Base-by-base conservation (phyloP, 2,797 vertebrate genomes). In the Gadopsis bispinosus region DNA sequence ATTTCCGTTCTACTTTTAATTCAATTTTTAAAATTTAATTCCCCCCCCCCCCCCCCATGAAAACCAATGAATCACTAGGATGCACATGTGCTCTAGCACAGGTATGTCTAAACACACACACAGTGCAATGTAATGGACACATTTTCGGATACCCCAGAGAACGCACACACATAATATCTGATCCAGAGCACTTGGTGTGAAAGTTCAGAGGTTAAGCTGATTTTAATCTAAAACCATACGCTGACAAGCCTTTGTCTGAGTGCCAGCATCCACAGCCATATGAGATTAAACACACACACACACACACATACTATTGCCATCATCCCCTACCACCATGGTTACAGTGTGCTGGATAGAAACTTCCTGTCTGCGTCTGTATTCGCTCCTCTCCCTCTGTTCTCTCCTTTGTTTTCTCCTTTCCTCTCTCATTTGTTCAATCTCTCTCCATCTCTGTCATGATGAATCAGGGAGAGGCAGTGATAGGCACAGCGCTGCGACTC, bases 381-480 rank as follows among this genome's bases (percentile, higher is more conserved):
- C 3, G 31, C 79, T 67, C 63, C 54, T 69, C 69, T 73, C 69
- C 59, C 65, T 81, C 63, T 53, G 50, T 65, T 77, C 47, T 68
- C n/a, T 48, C 69, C 72, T 90, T 85, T 84, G 65, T 85, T 83
- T 86, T 75, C 61, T 61, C 71, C 53, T 63, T 73, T 26, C 35
- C n/a, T 47, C 69, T 68, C 69, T 85, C 31, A 26, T 83, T 88
- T 76, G 66, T 77, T 86, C 88, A 84, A 41, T 77, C 82, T 82
- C 83, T 87, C 84, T 86, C 84, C 79, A 58, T 87, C 72, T 89
- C 87, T 81, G 93, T 94, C 92, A 91, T 78, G 80, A 85, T 88
- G 93, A 93, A 94, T 94, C 85, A 92, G 90, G 86, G 93, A 83
- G 60, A 93, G 88, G 92, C 93, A 86, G 93, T 87, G 94, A 94